Evolutionary conservation across 2,113 vertebrate species (phyloP), one percentile per base, ranked within the genome.

Genomic region (Dolichallabes microphthalmus): DNA sequence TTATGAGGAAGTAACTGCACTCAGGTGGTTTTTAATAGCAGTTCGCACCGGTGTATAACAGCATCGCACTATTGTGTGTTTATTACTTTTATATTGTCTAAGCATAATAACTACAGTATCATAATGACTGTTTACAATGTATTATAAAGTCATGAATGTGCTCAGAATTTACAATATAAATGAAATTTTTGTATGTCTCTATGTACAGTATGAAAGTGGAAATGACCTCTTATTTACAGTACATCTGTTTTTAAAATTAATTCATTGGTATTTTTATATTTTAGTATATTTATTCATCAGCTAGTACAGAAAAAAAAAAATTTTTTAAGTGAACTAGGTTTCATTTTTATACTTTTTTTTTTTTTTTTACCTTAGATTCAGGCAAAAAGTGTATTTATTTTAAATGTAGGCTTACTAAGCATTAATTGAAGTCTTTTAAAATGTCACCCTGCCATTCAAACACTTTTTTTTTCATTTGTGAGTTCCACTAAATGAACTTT

Each of bases 381-480:
- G 7, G 20, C 58, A 64, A 27, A 64, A 64, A n/a, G n/a, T n/a
- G n/a, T 25, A 63, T 22, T 82, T 77, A 35, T 32, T 64, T 64
- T 30, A 2, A 50, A 74, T 55, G 74, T 52, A n/a, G 35, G 50
- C 53, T 82, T 57, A 25, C 12, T 88, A 89, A 85, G 84, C 83
- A 86, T 86, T 76, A 86, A 79, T 45, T 14, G 30, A 63, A 52
- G 52, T 66, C 27, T 84, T 87, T 82, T 82, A 58, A 85, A 88
- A 89, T 83, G 86, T 84, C 87, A 89, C 53, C 61, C 66, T 86
- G 45, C 76, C 85, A 86, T 86, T 69, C 86, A 84, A 66, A 64
- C 64, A 58, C 68, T 53, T 55, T 76, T 85, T 83, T 75, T 35
- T 80, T 83, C 30, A 50, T 87, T 73, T 80, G 52, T n/a, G 27